Evolutionary conservation across 2,797 vertebrate genomes (phyloP).

Genomic region (Gouania willdenowi): DNA sequence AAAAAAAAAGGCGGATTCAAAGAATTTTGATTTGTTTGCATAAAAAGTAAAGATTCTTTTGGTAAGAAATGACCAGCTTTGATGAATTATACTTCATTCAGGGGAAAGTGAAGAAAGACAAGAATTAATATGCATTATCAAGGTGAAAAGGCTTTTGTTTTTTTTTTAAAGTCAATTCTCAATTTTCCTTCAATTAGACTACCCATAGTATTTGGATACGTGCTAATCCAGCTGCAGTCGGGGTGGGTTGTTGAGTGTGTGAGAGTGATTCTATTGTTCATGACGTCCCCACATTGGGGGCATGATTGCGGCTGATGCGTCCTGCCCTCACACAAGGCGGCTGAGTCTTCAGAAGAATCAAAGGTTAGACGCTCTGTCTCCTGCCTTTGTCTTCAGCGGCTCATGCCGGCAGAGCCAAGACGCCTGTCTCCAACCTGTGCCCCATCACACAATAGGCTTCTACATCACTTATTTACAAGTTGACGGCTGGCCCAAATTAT

Average conservation of each 20-base stretch:
- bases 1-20: slow-evolving; percentile 17
- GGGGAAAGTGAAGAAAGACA: slow-evolving; percentile 9
- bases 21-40: slow-evolving; percentile 21
- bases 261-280: slow-evolving; percentile 68
- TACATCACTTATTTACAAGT: slow-evolving; percentile 80
- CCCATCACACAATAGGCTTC: slow-evolving; percentile 75
- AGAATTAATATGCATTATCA: too few relatives aligned
- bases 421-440: slow-evolving; percentile 77
- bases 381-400: slow-evolving; percentile 72
- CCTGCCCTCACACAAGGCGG: slow-evolving; percentile 64
- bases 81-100: slow-evolving; percentile 26
- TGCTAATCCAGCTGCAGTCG: slow-evolving; percentile 64
- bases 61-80: slow-evolving; percentile 17
- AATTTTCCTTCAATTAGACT: slow-evolving; percentile 71
- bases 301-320: slow-evolving; percentile 66
- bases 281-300: slow-evolving; percentile 62
- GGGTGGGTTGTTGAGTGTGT: slow-evolving; percentile 48
- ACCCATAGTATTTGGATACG: slow-evolving; percentile 66
- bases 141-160: too few relatives aligned
- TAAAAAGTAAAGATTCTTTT: slow-evolving; percentile 40
- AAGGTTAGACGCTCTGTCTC: slow-evolving; percentile 82
- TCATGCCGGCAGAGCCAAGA: slow-evolving; percentile 73
- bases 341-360: slow-evolving; percentile 74
- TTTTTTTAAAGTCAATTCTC: too few relatives aligned
- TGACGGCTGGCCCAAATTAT: slow-evolving; percentile 70